Percentiles rank a stretch among this genome's conserved stretches.
Evolutionary conservation across 1,140 invertebrate species (phyloP).

Genomic region (Diachasmimorpha longicaudata): DNA sequence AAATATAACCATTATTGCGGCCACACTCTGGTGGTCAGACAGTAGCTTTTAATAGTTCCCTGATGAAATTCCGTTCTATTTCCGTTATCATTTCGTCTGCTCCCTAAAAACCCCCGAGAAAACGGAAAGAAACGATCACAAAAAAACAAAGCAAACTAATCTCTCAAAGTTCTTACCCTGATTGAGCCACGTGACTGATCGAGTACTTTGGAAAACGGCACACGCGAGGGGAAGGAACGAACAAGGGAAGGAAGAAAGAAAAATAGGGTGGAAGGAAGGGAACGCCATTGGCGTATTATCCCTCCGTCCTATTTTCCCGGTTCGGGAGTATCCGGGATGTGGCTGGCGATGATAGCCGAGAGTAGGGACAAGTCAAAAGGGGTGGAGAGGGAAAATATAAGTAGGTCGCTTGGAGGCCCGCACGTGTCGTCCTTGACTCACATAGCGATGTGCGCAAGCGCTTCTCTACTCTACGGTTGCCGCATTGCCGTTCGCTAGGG

Average conservation of each 20-base stretch:
- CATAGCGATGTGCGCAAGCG: constrained; percentile 59
- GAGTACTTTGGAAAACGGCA: neutral
- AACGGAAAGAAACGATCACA: neutral
- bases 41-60: constrained; percentile 2
- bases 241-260: neutral
- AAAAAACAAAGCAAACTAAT: neutral
- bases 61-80: constrained; percentile 8
- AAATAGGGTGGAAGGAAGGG: constrained; percentile 23
- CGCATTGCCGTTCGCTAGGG: constrained; percentile 29
- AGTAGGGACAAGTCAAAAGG: constrained; percentile 24
- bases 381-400: constrained; percentile 41
- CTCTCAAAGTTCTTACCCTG: neutral
- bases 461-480: constrained; percentile 40
- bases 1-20: constrained; percentile 2
- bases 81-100: neutral
- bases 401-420: constrained; percentile 59
- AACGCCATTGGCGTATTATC: constrained; percentile 24
- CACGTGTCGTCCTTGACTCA: constrained; percentile 66
- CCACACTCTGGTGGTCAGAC: neutral
- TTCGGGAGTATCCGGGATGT: constrained; percentile 52
- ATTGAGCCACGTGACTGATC: neutral
- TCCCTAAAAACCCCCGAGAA: neutral
- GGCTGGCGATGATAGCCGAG: constrained; percentile 46
- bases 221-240: neutral
- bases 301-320: constrained; percentile 55